A percentile compares a stretch with the other conserved stretches of the same genome.
These are phyloP conservation scores for Apteryx owenii DNA, from an alignment of 2,113 vertebrate species.

Conservation along the genomic window DNA sequence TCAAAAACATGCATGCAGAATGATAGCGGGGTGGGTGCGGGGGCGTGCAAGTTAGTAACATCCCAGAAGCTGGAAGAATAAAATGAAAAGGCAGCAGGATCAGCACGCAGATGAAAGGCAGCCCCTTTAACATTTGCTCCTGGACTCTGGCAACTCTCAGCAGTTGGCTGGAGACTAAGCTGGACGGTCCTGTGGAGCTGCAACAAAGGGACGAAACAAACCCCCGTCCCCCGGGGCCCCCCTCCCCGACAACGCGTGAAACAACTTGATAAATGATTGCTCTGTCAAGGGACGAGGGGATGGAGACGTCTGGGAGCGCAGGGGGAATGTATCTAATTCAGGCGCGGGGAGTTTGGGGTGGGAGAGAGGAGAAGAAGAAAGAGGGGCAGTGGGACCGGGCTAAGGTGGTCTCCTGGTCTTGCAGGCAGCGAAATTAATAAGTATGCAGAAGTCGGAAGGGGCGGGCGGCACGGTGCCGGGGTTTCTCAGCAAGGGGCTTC, in stretches of 20 bases:
- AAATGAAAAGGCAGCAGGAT: conserved; percentile 76
- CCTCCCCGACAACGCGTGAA: conserved; percentile 80
- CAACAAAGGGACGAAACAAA: conserved; percentile 83
- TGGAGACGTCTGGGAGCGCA: conserved; percentile 78
- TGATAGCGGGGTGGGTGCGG: conserved; percentile 3
- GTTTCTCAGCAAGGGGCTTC: background rate
- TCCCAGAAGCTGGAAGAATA: conserved; percentile 69
- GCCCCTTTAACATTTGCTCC: conserved; percentile 80
- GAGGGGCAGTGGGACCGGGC: background rate
- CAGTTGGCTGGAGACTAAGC: conserved; percentile 85
- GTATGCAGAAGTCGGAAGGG: accelerated
- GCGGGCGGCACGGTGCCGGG: accelerated
- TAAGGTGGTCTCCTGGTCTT: background rate
- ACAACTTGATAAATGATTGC: conserved; percentile 86
- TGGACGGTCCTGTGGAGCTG: conserved; percentile 78
- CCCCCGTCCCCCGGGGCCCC: conserved; percentile 69
- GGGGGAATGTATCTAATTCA: conserved; percentile 72
- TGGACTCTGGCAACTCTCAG: conserved; percentile 79
- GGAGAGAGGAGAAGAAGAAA: conserved; percentile 9
- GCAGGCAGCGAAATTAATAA: background rate
- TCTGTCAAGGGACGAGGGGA: conserved; percentile 76
- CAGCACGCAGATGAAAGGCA: conserved; percentile 79
- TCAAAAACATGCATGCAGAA: conserved; percentile 12
- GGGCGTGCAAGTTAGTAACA: conserved; percentile 52
- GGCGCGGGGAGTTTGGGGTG: background rate